A percentile compares a stretch with the other conserved stretches of the same genome.
These are phyloP conservation scores for Aphelenchoides fujianensis DNA, from an alignment of 1,140 invertebrate genomes.

Conservation along the genomic window DNA sequence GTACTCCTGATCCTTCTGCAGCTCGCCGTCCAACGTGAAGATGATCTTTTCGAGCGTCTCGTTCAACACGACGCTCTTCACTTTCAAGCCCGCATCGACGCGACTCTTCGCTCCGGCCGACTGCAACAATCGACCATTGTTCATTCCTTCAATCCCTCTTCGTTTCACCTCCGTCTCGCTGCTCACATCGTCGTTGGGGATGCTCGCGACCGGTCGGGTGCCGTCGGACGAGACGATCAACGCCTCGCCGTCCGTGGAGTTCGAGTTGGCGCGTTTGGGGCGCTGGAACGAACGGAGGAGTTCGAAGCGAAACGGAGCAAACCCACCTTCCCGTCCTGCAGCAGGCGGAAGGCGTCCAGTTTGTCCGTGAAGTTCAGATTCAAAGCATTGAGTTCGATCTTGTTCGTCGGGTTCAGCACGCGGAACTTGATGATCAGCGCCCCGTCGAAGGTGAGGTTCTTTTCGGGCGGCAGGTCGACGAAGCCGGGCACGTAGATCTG, in stretches of 20 bases:
- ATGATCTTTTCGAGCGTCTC: slow-evolving; percentile 46
- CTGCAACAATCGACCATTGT: slow-evolving; percentile 3
- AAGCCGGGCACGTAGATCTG: slow-evolving; percentile 53
- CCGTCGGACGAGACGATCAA: slow-evolving; percentile 28
- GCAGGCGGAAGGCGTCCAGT: slow-evolving; percentile 3
- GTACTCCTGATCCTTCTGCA: slow-evolving; percentile 34
- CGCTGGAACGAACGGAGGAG: slow-evolving; percentile 14
- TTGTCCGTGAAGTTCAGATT: slow-evolving; percentile 36
- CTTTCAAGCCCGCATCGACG: slow-evolving; percentile 25
- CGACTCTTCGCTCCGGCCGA: not conserved
- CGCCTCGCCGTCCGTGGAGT: slow-evolving; percentile 24
- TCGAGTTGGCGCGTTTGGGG: slow-evolving; percentile 3
- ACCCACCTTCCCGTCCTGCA: not conserved
- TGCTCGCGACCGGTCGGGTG: slow-evolving; percentile 24
- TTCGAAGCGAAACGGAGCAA: slow-evolving; percentile 1
- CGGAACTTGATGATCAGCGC: slow-evolving; percentile 45
- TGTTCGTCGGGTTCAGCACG: slow-evolving; percentile 34
- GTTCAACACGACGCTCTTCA: slow-evolving; percentile 26
- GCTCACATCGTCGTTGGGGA: not conserved
- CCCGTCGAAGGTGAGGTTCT: slow-evolving; percentile 50
- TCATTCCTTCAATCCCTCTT: not conserved
- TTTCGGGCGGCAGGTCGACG: slow-evolving; percentile 35
- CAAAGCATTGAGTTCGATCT: slow-evolving; percentile 49
- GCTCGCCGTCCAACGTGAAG: slow-evolving; percentile 39
- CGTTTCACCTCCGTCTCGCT: slow-evolving; percentile 19